phyloP scores from a whole-genome alignment of 2,113 vertebrate genomes.

The Pangasianodon gigas region DNA sequence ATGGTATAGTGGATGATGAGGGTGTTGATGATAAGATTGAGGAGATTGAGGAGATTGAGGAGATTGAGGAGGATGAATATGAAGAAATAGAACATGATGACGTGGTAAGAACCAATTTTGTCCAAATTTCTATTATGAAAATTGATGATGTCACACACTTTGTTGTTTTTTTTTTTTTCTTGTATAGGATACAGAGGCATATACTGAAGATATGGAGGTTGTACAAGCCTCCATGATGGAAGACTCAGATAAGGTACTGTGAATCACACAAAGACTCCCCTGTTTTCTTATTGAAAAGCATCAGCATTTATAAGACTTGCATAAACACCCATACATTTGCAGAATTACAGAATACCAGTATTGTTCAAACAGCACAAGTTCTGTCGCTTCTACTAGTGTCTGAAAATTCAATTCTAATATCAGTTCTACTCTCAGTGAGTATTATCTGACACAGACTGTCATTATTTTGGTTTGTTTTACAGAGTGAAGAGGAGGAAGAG shows the following conservation, averaged over 20 bases:
- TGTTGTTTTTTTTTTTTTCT: neutral
- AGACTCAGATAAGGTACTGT: constrained; percentile 65
- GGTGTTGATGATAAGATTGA: neutral
- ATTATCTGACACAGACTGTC: neutral
- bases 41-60: neutral
- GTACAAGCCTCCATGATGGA: constrained; percentile 19
- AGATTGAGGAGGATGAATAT: neutral
- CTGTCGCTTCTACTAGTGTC: neutral
- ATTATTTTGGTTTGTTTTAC: constrained; percentile 25
- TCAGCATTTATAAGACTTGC: constrained; percentile 12
- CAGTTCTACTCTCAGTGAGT: neutral
- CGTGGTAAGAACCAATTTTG: constrained; percentile 32
- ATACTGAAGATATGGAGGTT: constrained; percentile 31
- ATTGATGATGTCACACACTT: neutral
- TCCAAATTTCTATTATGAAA: neutral
- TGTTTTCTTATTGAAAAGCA: constrained; percentile 2
- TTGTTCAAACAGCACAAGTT: constrained; percentile 1
- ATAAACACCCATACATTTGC: neutral
- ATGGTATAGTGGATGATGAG: neutral
- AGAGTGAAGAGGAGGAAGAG: constrained; percentile 42
- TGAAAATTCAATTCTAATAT: neutral
- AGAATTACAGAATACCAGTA: neutral
- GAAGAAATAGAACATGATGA: constrained; percentile 1
- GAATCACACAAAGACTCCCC: constrained; percentile 3
- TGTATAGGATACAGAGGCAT: constrained; percentile 31